A percentile compares a stretch with the other conserved stretches of the same genome.
phyloP scores from a whole-genome alignment of 2,888 invertebrate genomes.

The Watsonalla binaria region DNA sequence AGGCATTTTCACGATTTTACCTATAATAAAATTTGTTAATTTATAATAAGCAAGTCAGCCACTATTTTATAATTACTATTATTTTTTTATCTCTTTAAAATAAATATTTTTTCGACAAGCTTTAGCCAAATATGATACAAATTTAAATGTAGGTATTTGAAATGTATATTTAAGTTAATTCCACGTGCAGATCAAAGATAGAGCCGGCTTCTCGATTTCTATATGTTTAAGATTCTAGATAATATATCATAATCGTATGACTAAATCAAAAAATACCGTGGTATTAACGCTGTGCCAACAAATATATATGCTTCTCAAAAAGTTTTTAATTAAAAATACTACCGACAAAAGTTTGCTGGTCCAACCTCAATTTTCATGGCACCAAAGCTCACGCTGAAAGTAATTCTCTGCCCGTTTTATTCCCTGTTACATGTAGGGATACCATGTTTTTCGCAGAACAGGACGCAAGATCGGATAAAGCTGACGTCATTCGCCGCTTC shows the following conservation, averaged over 20 bases:
- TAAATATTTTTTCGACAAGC: too few relatives aligned
- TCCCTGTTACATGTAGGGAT: constrained; percentile 24
- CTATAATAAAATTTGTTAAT: too few relatives aligned
- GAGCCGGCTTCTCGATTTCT: not conserved
- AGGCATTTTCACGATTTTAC: too few relatives aligned
- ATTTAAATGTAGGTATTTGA: too few relatives aligned
- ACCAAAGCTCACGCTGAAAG: constrained; percentile 36
- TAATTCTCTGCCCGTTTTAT: constrained; percentile 38
- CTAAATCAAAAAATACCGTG: not conserved
- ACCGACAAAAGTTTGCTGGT: constrained; percentile 24
- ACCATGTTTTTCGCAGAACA: constrained; percentile 16
- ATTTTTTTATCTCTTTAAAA: too few relatives aligned
- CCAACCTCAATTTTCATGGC: constrained; percentile 39
- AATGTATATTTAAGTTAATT: too few relatives aligned
- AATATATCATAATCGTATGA: not conserved
- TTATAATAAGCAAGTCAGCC: too few relatives aligned
- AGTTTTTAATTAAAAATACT: constrained; percentile 53
- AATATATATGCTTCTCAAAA: constrained; percentile 28
- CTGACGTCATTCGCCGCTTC: constrained; percentile 9
- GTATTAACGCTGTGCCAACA: constrained; percentile 2
- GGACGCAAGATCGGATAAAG: constrained; percentile 17
- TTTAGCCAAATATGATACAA: too few relatives aligned
- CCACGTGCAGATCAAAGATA: too few relatives aligned
- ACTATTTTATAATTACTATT: too few relatives aligned
- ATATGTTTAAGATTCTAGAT: not conserved